Evolutionary conservation across 2,797 vertebrate species (phyloP).

Genomic region (Lemur catta): DNA sequence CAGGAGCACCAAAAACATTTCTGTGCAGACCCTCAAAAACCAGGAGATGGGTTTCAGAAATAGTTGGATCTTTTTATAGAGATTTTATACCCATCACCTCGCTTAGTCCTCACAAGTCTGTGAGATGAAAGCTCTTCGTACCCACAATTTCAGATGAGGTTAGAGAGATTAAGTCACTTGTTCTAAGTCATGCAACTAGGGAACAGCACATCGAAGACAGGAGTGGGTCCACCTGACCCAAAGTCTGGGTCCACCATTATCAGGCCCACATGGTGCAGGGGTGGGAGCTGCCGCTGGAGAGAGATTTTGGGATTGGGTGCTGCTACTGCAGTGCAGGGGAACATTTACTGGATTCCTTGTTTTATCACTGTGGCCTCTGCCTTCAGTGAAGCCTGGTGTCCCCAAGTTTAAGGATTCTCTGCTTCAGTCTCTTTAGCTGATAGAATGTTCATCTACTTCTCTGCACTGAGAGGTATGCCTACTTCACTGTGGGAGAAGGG

Average conservation of each 20-base stretch:
- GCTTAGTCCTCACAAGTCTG: neutral
- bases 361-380: neutral
- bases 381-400: neutral
- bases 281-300: neutral
- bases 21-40: neutral
- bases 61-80: neutral
- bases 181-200: neutral
- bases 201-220: neutral
- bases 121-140: neutral
- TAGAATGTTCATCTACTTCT: neutral
- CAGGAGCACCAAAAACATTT: neutral
- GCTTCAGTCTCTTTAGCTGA: neutral
- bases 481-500: neutral
- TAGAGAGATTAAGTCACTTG: neutral
- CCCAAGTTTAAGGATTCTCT: neutral
- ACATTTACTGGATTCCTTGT: neutral
- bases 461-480: neutral
- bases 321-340: fast-evolving
- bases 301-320: neutral
- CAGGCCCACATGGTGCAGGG: fast-evolving
- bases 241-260: neutral
- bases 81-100: neutral
- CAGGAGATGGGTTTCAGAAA: conserved; percentile 18
- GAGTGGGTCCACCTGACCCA: neutral
- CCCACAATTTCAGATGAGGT: neutral